phyloP scores from a whole-genome alignment of 1,140 invertebrate genomes.

The Drosophila novamexicana region DNA sequence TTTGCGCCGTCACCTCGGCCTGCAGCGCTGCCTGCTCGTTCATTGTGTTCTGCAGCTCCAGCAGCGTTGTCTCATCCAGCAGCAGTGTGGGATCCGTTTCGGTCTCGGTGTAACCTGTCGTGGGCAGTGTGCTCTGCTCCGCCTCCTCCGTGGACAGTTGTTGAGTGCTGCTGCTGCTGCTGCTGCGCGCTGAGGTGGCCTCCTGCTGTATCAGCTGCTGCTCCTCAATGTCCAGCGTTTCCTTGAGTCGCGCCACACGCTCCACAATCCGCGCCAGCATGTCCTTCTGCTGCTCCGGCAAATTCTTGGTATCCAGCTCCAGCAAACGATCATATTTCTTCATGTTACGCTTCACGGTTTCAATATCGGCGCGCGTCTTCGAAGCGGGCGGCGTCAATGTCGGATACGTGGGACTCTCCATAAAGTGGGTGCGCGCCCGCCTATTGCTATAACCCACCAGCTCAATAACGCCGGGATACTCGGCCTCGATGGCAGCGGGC shows the following conservation, averaged over 20 bases:
- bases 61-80: slow-evolving; percentile 75
- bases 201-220: slow-evolving; percentile 60
- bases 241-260: slow-evolving; percentile 78
- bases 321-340: slow-evolving; percentile 79
- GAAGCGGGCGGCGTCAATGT: slow-evolving; percentile 55
- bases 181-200: slow-evolving; percentile 36
- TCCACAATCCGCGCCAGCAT: slow-evolving; percentile 83
- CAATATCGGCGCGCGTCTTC: slow-evolving; percentile 79
- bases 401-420: slow-evolving; percentile 46
- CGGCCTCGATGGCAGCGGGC: slow-evolving; percentile 26
- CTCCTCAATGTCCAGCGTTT: slow-evolving; percentile 76
- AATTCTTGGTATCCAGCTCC: slow-evolving; percentile 78
- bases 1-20: slow-evolving; percentile 64
- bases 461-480: slow-evolving; percentile 82
- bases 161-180: slow-evolving; percentile 52
- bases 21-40: slow-evolving; percentile 75
- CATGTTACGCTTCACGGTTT: slow-evolving; percentile 80
- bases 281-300: slow-evolving; percentile 83
- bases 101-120: slow-evolving; percentile 60
- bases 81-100: slow-evolving; percentile 77
- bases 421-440: slow-evolving; percentile 75
- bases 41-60: slow-evolving; percentile 75
- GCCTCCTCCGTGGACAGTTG: slow-evolving; percentile 29
- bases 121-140: slow-evolving; percentile 54
- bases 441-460: slow-evolving; percentile 81